A percentile compares a stretch with the other conserved stretches of the same genome.
Conservation (phyloP, 2,113 vertebrate species). For the Eptatretus burgeri region DNA sequence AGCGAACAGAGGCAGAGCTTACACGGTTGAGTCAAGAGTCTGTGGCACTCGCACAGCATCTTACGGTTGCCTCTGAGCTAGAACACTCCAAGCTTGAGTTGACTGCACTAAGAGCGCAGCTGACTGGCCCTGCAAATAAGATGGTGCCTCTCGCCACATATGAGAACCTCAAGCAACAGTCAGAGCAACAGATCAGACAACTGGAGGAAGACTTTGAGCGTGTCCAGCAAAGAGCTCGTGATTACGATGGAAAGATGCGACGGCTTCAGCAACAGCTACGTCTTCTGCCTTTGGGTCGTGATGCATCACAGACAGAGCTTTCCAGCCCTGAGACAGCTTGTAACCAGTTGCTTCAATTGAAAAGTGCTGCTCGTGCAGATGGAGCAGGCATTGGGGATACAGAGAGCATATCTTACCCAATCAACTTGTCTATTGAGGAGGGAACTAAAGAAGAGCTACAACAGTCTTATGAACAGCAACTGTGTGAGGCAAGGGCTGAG, state of each 20-base stretch:
- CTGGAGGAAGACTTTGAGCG: conserved; percentile 65
- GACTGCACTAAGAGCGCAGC: background rate
- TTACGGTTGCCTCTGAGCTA: conserved; percentile 4
- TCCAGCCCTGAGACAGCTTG: no score
- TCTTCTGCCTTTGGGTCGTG: conserved; percentile 49
- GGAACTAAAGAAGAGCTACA: conserved; percentile 43
- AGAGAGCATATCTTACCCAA: conserved; percentile 42
- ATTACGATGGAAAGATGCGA: conserved; percentile 78
- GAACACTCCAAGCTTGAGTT: background rate
- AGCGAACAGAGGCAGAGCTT: conserved; percentile 4
- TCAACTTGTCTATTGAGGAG: conserved; percentile 14
- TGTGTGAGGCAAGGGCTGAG: conserved; percentile 37
- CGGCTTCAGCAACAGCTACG: conserved; percentile 79
- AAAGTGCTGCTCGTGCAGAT: conserved; percentile 39
- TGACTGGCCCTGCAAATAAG: background rate
- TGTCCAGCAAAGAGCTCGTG: conserved; percentile 88
- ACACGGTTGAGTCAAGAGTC: background rate
- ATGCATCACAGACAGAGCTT: background rate
- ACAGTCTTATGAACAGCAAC: conserved; percentile 34
- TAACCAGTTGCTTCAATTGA: conserved; percentile 22
- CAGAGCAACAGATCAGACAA: conserved; percentile 48
- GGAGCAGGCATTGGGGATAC: conserved; percentile 55
- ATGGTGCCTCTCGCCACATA: conserved; percentile 15
- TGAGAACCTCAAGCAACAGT: conserved; percentile 35
- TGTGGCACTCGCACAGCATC: conserved; percentile 4